Evolutionary conservation across 1,140 invertebrate genomes (phyloP), one percentile per base, ranked within the genome.

Genomic region (Drosophila prosaltans): DNA sequence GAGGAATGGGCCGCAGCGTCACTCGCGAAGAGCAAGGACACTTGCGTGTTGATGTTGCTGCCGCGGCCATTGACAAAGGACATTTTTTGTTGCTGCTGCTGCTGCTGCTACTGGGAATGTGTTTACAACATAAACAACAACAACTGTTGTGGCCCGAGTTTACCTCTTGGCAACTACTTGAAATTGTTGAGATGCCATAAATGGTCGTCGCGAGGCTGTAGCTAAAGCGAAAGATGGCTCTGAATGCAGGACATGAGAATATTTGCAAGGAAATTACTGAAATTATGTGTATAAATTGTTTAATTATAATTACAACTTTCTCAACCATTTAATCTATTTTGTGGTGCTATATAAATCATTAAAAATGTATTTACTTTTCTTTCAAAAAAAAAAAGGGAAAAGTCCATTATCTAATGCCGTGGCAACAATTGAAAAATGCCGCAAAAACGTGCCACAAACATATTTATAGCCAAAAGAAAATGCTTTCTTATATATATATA

Each of bases 181-280:
- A 88, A 86, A 86, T 88, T 88, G 72, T 82, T 82, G 66, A 79
- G 74, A 86, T 86, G 69, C 82, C 82, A 86, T 82, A 86, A 86
- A 88, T 79, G 72, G 65, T 66, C 69, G 65, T 55, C 63, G 28
- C 55, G 36, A 54, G 67, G 39, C 40, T 21, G 26, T 21, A 55
- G 32, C 32, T 36, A 7, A 36, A 36, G 4, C 32, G 1, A 7
- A 6, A 36, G 32, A 36, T 36, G 32, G 32, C 1, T 1, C 32
- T 40, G 68, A 36, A 36, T 39, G 39, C 57, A 74, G 43, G 68
- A 40, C 60, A 54, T 51, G 62, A 55, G 69, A 65, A 32, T 81
- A 71, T 74, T 76, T 68, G 60, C 32, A 71, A 21, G 60, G 39
- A 67, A 55, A 77, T 70, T 64, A 66, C 41, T 57, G 40, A 72